Base-by-base conservation (phyloP, 2,888 invertebrate species). In the Schizotus pectinicornis region DNA sequence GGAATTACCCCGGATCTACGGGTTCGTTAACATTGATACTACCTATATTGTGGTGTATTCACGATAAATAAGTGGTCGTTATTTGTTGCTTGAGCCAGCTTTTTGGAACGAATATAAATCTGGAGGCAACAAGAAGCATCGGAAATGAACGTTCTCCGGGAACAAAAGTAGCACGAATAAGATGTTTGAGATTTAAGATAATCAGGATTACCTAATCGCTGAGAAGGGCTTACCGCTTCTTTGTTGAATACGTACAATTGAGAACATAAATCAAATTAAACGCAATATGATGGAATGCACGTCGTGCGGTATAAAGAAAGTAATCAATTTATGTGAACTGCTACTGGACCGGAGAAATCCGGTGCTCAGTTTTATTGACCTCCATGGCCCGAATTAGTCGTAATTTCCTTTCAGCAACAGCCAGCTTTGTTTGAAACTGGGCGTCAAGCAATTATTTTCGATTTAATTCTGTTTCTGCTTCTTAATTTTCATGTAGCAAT, bases 231-330 rank as follows among this genome's bases (percentile, higher is more conserved):
- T 31, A 55, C 49, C 41, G 48, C 34, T 49, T 37, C 50, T 45
- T 51, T 50, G 56, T 45, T 45, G 56, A 38, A 42, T 45, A 34
- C 43, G 38, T 45, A 45, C 33, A 43, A 37, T 48, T 35, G 35
- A 14, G 49, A 43, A 49, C 56, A 56, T 52, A 57, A 57, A 57
- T 57, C 48, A 57, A 51, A 57, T 57, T 57, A 52, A 57, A 35
- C 33, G 48, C 32, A 56, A 57, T 47, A 46, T 57, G 57, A 57
- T 57, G 48, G 52, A 57, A 57, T 57, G 52, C 52, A 41, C 48
- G 57, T 57, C 57, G 47, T n/a, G 33, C 32, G 33, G 42, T 12
- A 57, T 57, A 47, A 57, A 52, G 57, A 52, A 52, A 36, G 36
- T 45, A 57, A 57, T 57, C 52, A 57, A 52, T 57, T 57, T 57